Evolutionary conservation across 2,888 invertebrate species (phyloP).

Genomic region (Zaprionus obscuricornis): DNA sequence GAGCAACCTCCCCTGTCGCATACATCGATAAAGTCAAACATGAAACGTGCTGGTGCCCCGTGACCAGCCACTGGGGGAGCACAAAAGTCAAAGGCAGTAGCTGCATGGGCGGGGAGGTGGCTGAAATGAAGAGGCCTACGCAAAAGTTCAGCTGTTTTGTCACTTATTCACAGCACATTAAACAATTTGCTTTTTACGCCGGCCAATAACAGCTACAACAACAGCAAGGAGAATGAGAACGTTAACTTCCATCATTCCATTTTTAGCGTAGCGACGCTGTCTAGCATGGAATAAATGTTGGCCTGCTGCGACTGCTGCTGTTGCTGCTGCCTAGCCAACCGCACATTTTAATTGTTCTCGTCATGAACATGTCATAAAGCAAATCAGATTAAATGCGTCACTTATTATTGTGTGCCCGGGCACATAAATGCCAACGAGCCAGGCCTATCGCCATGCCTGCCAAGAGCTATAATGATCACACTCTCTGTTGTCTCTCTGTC

Average conservation of each 20-base stretch:
- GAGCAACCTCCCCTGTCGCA: constrained; percentile 11
- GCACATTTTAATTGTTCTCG: constrained; percentile 80
- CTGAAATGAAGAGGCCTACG: constrained; percentile 48
- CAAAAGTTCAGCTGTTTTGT: constrained; percentile 77
- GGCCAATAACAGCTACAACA: constrained; percentile 64
- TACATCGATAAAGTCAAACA: constrained; percentile 71
- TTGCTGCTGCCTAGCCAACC: constrained; percentile 68
- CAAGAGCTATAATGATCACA: background rate
- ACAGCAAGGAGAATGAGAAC: constrained; percentile 13
- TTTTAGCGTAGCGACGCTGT: too few relatives aligned
- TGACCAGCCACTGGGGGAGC: constrained; percentile 50
- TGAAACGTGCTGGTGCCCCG: constrained; percentile 35
- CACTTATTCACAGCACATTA: constrained; percentile 81
- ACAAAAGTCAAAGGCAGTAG: constrained; percentile 1
- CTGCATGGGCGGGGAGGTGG: background rate
- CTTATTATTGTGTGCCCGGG: constrained; percentile 72
- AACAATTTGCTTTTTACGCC: constrained; percentile 81
- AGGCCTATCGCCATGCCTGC: background rate
- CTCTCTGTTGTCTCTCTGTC: constrained; percentile 1
- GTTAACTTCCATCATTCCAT: too few relatives aligned
- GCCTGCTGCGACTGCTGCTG: too few relatives aligned
- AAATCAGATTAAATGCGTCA: constrained; percentile 80
- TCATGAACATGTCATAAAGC: constrained; percentile 81
- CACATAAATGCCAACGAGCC: constrained; percentile 16
- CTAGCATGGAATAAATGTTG: too few relatives aligned